Percentiles rank a stretch among this genome's conserved stretches.
Evolutionary conservation across 2,797 vertebrate genomes (phyloP).

Genomic region (Menidia menidia): DNA sequence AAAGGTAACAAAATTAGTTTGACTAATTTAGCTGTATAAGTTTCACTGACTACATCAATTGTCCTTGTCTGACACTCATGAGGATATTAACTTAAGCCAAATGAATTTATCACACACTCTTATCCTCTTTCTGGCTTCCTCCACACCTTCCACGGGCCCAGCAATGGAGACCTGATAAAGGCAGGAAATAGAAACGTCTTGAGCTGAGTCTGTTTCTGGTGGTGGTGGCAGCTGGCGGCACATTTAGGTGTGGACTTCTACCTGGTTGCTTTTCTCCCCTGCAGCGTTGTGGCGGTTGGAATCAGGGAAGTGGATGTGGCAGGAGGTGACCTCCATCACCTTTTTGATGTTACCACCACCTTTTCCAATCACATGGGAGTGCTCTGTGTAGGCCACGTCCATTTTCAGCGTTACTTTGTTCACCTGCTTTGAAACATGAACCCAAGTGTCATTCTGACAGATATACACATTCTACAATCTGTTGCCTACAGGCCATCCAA

Average conservation of each 20-base stretch:
- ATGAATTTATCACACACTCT: constrained; percentile 77
- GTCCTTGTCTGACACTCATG: constrained; percentile 35
- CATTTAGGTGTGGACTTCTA: constrained; percentile 29
- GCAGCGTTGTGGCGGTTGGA: constrained; percentile 83
- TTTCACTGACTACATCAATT: constrained; percentile 37
- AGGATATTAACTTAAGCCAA: constrained; percentile 47
- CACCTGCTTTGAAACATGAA: constrained; percentile 67
- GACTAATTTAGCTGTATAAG: constrained; percentile 39
- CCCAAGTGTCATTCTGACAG: constrained; percentile 11
- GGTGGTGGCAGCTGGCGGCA: neutral
- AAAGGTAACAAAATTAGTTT: constrained; percentile 27
- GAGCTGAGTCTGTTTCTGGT: neutral
- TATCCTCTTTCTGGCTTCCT: constrained; percentile 83
- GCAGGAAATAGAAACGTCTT: neutral
- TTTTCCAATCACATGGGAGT: constrained; percentile 88
- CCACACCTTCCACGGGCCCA: constrained; percentile 83
- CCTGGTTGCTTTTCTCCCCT: constrained; percentile 88
- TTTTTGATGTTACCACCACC: constrained; percentile 88
- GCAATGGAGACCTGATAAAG: constrained; percentile 84
- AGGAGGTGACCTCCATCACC: constrained; percentile 87
- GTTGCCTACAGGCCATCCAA: neutral
- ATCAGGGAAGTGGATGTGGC: constrained; percentile 88
- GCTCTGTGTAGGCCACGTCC: constrained; percentile 86
- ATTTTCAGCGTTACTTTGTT: constrained; percentile 88
- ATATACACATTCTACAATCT: neutral